Conservation (phyloP, 2,797 vertebrate genomes). For the Galagoides demidoff region DNA sequence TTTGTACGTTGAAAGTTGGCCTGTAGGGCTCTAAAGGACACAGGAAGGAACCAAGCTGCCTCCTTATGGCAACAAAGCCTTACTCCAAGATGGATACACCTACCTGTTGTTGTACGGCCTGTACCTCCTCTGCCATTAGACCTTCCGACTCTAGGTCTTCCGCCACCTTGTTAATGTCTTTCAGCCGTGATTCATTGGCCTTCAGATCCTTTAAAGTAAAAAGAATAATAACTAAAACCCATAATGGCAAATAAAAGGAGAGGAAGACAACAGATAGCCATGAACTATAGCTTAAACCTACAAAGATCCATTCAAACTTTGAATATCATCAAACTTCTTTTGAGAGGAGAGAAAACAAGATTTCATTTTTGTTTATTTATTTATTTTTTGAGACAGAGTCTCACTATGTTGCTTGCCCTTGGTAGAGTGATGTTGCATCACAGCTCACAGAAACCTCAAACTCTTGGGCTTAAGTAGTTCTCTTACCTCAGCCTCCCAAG, state of each 20-base stretch:
- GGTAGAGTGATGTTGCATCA: too few relatives aligned
- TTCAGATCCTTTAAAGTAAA: slow-evolving; percentile 93
- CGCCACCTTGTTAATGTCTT: slow-evolving; percentile 99
- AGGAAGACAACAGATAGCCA: background rate
- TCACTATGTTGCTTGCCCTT: too few relatives aligned
- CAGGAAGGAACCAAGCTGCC: too few relatives aligned
- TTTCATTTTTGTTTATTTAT: background rate
- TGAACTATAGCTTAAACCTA: too few relatives aligned
- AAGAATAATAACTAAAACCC: background rate
- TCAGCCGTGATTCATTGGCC: slow-evolving; percentile 97
- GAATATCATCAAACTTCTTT: background rate
- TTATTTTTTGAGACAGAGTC: too few relatives aligned
- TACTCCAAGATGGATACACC: fast-evolving
- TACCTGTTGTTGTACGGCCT: slow-evolving; percentile 91
- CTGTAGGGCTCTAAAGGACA: fast-evolving
- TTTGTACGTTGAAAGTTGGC: fast-evolving
- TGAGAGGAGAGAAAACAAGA: background rate
- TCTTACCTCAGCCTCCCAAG: too few relatives aligned
- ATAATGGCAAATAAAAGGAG: background rate
- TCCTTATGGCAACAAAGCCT: fast-evolving
- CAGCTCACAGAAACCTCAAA: too few relatives aligned
- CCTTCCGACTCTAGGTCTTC: slow-evolving; percentile 98
- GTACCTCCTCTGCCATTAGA: slow-evolving; percentile 97
- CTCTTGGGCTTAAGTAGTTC: too few relatives aligned
- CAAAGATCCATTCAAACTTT: fast-evolving